Base-by-base conservation (phyloP, 2,797 vertebrate species). In the Oreortyx pictus region DNA sequence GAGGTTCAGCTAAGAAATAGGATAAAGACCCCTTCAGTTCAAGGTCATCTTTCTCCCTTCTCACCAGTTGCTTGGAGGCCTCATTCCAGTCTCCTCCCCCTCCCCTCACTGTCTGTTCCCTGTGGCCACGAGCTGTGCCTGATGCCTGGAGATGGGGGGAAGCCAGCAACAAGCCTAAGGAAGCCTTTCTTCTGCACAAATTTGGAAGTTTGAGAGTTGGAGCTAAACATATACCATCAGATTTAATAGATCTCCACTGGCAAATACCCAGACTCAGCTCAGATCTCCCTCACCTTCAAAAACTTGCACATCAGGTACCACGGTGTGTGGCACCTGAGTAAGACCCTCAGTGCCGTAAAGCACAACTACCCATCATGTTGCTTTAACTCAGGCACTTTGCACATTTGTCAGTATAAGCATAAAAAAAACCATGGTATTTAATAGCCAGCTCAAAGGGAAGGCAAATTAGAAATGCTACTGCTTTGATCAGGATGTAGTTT, bases 331-430 rank as follows among this genome's bases (percentile, higher is more conserved):
- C 29, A 79, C 56, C 84, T n/a, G 14, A 68, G 57, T 1, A 0
- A 8, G 70, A 24, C 44, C 88, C 87, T 68, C n/a, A 37, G 37
- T 37, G 37, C 37, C 11, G 37, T 37, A 10, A 37, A 37, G 37
- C 37, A 37, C 9, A 35, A 17, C 2, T 1, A 68, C 35, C 3
- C 54, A 27, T 59, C 3, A 1, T 33, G 4, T n/a, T 37, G 71
- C 56, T 78, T 37, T 43, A 6, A 15, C 37, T 70, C 71, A 16
- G 52, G 33, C 7, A 31, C 49, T 37, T 56, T 6, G 15, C 25
- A n/a, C 0, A 0, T n/a, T 77, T 37, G 56, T 41, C 52, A 35
- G 65, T 4, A 19, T 0, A 0, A 39, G 3, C 23, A 46, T 46
- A 7, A 52, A 87, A 56, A 54, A 49, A 39, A 41, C 35, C 35